Base-by-base conservation (phyloP, 2,888 invertebrate species). In the Clepsis dumicolana region DNA sequence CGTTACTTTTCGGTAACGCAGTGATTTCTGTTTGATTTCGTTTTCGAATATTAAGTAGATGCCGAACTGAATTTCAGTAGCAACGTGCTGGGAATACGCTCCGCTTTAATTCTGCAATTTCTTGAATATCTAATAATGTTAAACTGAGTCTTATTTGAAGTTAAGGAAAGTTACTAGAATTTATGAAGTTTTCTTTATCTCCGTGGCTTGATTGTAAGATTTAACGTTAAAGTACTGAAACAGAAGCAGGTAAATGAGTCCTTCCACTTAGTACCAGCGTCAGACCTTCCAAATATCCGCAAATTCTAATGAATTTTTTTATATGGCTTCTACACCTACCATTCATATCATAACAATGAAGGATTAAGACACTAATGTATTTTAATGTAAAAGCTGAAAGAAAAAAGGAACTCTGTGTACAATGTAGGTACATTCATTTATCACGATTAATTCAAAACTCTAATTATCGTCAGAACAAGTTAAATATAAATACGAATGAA, bases 11-110 rank as follows among this genome's bases (percentile, higher is more conserved):
- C 79, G 77, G 81, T 80, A 78, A 81, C 77, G 67, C 77, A 68
- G 82, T 77, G 84, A 85, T 88, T 87, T 83, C 71, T 70, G 68
- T 84, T 74, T 74, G 72, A 74, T 79, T 73, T 44, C 41, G 54
- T 63, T 57, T 59, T 56, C 61, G 48, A 66, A 66, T 66, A 66
- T 66, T 44, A 41, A 59, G 21, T 16, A 41, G 57, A 35, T 7
- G 32, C 29, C 24, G 65, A 63, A 44, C 32, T 18, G 54, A 32
- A 64, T 41, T 59, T 41, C 18, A n/a, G 25, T 32, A 1, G 21
- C 21, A 48, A 57, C 67, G 67, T 67, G 67, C 48, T 7, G 10
- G 4, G 67, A 67, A 67, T 67, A 38, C 21, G 56, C 35, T 62
- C 48, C 25, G 65, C 38, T 38, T n/a, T 41, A 38, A 41, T 56